Evolutionary conservation across 2,797 vertebrate genomes (phyloP).

Genomic region (Nannoperca obscura): DNA sequence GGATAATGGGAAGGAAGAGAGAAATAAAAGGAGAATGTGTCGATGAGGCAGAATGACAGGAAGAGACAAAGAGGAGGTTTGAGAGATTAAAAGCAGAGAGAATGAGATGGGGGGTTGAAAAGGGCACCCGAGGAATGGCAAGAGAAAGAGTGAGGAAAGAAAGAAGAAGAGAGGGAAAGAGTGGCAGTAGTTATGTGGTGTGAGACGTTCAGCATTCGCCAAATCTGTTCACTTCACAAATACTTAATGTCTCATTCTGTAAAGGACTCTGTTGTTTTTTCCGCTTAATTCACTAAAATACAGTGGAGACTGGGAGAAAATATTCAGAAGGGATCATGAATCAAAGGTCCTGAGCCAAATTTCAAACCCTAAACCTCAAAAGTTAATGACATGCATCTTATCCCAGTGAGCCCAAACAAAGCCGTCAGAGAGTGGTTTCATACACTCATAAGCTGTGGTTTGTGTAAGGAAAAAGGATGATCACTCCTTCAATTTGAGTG

Average conservation of each 20-base stretch:
- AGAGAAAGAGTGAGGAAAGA: conserved; percentile 15
- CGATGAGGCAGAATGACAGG: conserved; percentile 24
- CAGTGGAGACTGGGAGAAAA: conserved; percentile 10
- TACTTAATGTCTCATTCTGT: conserved; percentile 53
- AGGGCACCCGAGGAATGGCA: conserved; percentile 15
- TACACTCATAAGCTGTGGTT: conserved; percentile 49
- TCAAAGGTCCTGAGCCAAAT: conserved; percentile 48
- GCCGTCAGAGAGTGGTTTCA: conserved; percentile 57
- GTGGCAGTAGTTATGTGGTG: conserved; percentile 55
- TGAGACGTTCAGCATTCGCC: conserved; percentile 50
- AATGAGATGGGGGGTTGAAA: conserved; percentile 26
- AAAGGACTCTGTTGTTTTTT: conserved; percentile 41
- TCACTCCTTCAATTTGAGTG: conserved; percentile 36
- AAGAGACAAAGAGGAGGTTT: conserved; percentile 27
- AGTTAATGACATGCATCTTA: conserved; percentile 63
- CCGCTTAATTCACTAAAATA: conserved; percentile 39
- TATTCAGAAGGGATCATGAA: conserved; percentile 29
- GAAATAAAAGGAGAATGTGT: conserved; percentile 21
- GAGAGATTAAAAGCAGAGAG: conserved; percentile 25
- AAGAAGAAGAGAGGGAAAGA: conserved; percentile 13
- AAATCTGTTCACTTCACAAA: conserved; percentile 46
- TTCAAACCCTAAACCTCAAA: conserved; percentile 62
- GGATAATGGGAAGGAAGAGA: conserved; percentile 32
- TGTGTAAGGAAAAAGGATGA: conserved; percentile 49
- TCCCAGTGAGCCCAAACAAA: conserved; percentile 62